These are phyloP conservation scores for Cherax destructor DNA, from an alignment of 1,140 invertebrate genomes.

Conservation along the genomic window DNA sequence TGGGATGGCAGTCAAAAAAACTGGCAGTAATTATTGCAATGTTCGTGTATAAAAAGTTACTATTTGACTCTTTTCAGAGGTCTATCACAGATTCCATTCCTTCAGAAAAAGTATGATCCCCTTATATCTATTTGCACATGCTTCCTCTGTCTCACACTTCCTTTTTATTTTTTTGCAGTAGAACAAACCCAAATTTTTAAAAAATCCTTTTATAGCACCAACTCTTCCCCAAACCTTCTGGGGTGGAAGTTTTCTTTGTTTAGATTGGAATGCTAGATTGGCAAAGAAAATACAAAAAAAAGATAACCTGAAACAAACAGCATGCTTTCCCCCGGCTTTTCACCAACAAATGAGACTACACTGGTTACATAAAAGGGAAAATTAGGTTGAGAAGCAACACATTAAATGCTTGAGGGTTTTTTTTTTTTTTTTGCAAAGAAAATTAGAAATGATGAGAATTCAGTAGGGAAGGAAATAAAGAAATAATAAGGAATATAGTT, in stretches of 20 bases:
- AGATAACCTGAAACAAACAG: conserved; percentile 15
- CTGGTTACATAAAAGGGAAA: not conserved
- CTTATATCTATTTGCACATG: conserved; percentile 28
- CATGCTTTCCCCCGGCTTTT: conserved; percentile 5
- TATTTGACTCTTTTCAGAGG: conserved; percentile 35
- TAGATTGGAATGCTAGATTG: conserved; percentile 45
- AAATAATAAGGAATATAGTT: not conserved
- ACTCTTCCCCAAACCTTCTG: conserved; percentile 35
- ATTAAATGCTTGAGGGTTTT: not conserved
- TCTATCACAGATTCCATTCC: conserved; percentile 57
- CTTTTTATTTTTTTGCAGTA: conserved; percentile 48
- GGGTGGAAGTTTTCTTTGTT: conserved; percentile 32
- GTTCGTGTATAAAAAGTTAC: conserved; percentile 47
- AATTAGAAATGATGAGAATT: not conserved
- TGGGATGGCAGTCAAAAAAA: conserved; percentile 52
- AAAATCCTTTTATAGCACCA: conserved; percentile 40
- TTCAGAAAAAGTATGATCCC: conserved; percentile 31
- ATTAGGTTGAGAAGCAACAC: not conserved
- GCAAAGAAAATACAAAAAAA: conserved; percentile 21
- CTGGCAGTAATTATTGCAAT: conserved; percentile 67
- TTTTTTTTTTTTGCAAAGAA: not conserved
- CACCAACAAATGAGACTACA: conserved; percentile 28
- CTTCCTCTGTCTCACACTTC: conserved; percentile 36
- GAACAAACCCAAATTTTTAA: conserved; percentile 58
- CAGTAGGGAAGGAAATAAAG: not conserved